Evolutionary conservation across 1,140 invertebrate genomes (phyloP).

Genomic region (Drosophila nikananu): DNA sequence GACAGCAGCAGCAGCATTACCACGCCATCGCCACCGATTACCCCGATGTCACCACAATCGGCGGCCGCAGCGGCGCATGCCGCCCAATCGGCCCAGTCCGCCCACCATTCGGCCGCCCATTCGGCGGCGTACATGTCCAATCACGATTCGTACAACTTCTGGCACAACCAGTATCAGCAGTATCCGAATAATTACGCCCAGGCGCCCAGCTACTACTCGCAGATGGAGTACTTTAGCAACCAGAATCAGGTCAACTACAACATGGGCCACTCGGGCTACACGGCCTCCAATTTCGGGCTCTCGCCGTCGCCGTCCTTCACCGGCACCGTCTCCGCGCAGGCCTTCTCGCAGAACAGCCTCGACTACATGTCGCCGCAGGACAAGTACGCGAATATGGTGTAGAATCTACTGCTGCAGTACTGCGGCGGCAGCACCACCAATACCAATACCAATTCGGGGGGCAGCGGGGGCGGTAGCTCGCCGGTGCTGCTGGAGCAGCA

Average conservation of each 20-base stretch:
- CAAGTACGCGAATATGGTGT: slow-evolving; percentile 85
- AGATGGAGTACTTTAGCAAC: slow-evolving; percentile 89
- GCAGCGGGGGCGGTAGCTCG: slow-evolving; percentile 36
- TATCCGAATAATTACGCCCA: slow-evolving; percentile 88
- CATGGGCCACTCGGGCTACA: slow-evolving; percentile 84
- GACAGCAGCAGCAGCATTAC: slow-evolving; percentile 89
- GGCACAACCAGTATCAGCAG: slow-evolving; percentile 86
- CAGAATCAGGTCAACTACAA: slow-evolving; percentile 85
- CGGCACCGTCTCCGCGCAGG: slow-evolving; percentile 81
- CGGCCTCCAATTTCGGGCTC: slow-evolving; percentile 80
- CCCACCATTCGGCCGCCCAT: slow-evolving; percentile 72
- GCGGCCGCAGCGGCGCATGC: slow-evolving; percentile 80
- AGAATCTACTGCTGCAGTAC: slow-evolving; percentile 85
- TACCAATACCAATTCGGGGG: slow-evolving; percentile 30
- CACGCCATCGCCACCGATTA: slow-evolving; percentile 88
- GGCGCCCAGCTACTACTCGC: slow-evolving; percentile 86
- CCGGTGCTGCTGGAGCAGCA: slow-evolving; percentile 12
- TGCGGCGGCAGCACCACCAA: slow-evolving; percentile 68
- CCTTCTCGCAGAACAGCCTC: slow-evolving; percentile 83
- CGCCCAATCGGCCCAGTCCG: slow-evolving; percentile 73
- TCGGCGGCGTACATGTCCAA: slow-evolving; percentile 84
- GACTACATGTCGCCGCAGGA: slow-evolving; percentile 85
- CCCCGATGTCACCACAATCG: slow-evolving; percentile 86
- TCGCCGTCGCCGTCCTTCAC: slow-evolving; percentile 81
- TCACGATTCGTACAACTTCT: slow-evolving; percentile 85